phyloP scores from a whole-genome alignment of 92 coral and sea anemone genomes.

The Porites divaricata region DNA sequence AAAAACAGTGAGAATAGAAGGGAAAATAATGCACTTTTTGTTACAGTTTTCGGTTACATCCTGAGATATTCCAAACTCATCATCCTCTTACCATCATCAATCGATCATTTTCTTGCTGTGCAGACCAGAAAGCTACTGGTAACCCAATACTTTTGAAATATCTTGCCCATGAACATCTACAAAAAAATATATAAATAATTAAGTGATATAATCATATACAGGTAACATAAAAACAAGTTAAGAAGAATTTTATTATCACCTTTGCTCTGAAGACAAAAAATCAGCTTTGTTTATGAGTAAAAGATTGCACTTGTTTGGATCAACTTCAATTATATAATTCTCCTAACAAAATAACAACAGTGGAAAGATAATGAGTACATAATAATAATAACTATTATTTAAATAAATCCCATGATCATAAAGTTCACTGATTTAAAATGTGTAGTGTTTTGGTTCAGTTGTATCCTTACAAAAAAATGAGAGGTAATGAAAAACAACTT shows the following conservation, averaged over 20 bases:
- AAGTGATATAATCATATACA: too few relatives aligned
- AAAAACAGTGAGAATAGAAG: too few relatives aligned
- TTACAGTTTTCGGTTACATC: too few relatives aligned
- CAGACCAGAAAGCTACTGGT: constrained; percentile 93
- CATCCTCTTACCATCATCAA: constrained; percentile 38
- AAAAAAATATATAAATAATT: neutral
- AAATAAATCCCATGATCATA: neutral
- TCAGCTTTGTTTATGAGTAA: constrained; percentile 95
- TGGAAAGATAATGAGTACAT: neutral
- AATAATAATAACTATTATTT: too few relatives aligned
- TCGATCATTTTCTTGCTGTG: constrained; percentile 84
- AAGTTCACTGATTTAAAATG: neutral
- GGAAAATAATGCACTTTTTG: too few relatives aligned
- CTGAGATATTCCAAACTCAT: too few relatives aligned
- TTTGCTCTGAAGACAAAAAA: constrained; percentile 82
- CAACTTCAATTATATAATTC: constrained; percentile 84
- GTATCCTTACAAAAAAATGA: too few relatives aligned
- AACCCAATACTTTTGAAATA: constrained; percentile 75
- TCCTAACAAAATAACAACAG: constrained; percentile 57
- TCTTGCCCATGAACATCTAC: constrained; percentile 70
- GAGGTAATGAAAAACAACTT: too few relatives aligned
- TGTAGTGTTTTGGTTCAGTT: too few relatives aligned
- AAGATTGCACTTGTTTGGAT: constrained; percentile 75
- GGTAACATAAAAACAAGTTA: neutral
- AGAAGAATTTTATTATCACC: constrained; percentile 40